Evolutionary conservation across 2,888 invertebrate species (phyloP), one percentile per base, ranked within the genome.

Genomic region (Thyatira batis): DNA sequence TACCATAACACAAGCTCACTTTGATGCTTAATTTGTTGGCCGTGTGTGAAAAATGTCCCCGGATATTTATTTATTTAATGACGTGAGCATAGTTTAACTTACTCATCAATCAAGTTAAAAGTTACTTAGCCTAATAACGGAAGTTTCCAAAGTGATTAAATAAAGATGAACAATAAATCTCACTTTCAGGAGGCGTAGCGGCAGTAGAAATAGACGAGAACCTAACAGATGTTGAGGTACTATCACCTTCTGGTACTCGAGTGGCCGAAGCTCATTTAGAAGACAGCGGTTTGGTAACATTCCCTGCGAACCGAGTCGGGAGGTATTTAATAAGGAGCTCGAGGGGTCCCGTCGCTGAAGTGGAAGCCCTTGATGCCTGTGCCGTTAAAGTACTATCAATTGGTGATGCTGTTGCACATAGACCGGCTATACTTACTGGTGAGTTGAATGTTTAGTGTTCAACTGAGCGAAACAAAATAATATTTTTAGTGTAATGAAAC

Each of bases 311-410:
- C 61, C 92, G 94, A 60, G 96, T 97, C 3, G 97, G 97, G 1
- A 93, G 94, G 50, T 96, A 97, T 72, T 92, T 94, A 33, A 94
- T 98, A 54, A 93, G 94, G 49, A 83, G 77, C 50, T 52, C 85
- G 0, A 65, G 84, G 11, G 91, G 90, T 0, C 82, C 87, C 0
- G 67, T 92, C 0, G 91, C 91, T 0, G 92, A 91, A 46, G 89
- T 97, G 2, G 97, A 98, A 69, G 96, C 96, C 0, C 95, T 97
- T 50, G 97, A 97, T 79, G 96, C 97, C 0, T 87, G 93, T 0
- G 93, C 95, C 52, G 95, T 96, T 6, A 94, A 95, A 69, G 94
- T 96, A 45, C 91, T 94, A 54, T 95, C 96, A 53, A 94, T 96
- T 50, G 94, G 95, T 0, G 97, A 97, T 72, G 91, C 96, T 0